These are phyloP conservation scores for Chelonia mydas DNA, from an alignment of 2,797 vertebrate genomes.

Conservation along the genomic window DNA sequence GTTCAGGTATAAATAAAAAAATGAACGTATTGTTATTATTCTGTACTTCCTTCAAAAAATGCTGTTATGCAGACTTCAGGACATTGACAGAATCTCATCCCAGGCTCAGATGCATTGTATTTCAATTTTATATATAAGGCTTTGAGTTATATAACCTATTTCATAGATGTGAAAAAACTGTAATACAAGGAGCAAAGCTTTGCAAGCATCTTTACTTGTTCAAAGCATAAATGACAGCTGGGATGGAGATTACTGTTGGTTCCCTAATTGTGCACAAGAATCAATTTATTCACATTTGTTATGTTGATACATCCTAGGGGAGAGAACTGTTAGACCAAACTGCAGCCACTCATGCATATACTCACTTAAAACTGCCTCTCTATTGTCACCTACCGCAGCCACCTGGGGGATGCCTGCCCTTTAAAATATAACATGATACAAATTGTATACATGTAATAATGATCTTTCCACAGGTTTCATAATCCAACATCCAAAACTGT, in stretches of 20 bases:
- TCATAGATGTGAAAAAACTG: not conserved
- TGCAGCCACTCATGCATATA: not conserved
- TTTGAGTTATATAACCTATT: not conserved
- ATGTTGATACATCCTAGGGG: not conserved
- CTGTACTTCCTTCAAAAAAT: not conserved
- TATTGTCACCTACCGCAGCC: not conserved
- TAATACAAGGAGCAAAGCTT: not conserved
- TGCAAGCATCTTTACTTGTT: not conserved
- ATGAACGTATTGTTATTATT: not conserved
- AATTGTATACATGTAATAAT: not conserved
- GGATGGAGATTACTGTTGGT: not conserved
- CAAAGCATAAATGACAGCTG: not conserved
- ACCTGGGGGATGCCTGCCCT: not conserved
- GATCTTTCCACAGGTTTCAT: not conserved
- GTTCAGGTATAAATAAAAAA: not conserved
- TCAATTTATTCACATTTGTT: not conserved
- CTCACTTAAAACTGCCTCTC: not conserved
- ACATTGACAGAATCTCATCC: not conserved
- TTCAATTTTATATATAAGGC: not conserved
- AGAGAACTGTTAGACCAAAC: not conserved
- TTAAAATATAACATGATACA: slow-evolving; percentile 7
- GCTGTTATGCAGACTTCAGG: not conserved
- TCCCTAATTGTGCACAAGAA: not conserved
- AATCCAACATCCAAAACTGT: not conserved
- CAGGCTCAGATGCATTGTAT: not conserved